Evolutionary conservation across 2,113 vertebrate genomes (phyloP).

Genomic region (Oncorhynchus clarkii): DNA sequence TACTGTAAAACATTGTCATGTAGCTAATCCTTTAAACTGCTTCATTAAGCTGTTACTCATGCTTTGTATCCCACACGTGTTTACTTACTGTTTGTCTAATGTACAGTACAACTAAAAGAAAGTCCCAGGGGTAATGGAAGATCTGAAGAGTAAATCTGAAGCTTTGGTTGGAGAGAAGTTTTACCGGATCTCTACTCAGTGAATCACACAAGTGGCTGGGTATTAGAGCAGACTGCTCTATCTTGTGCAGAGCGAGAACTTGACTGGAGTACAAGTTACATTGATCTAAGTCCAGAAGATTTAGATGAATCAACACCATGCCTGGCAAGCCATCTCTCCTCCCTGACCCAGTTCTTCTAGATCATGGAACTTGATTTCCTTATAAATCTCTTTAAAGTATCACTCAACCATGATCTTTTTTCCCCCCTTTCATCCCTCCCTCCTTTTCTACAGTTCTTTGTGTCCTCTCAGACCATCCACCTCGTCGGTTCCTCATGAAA

Average conservation of each 20-base stretch:
- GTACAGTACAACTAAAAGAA: background rate
- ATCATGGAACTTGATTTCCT: background rate
- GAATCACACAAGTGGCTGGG: background rate
- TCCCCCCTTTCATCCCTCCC: background rate
- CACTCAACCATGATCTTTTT: background rate
- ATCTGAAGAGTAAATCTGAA: background rate
- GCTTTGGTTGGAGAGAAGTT: background rate
- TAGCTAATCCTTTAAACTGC: constrained; percentile 51
- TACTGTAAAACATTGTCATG: constrained; percentile 23
- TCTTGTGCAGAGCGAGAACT: background rate
- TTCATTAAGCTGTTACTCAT: constrained; percentile 28
- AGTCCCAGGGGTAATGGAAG: background rate
- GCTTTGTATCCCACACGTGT: constrained; percentile 25
- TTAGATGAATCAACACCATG: background rate
- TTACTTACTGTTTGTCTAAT: background rate
- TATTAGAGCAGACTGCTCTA: background rate
- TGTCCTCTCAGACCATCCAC: constrained; percentile 22
- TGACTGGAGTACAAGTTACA: background rate
- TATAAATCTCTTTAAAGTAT: background rate
- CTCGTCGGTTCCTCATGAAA: constrained; percentile 68
- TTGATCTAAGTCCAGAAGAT: background rate
- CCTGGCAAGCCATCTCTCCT: no score
- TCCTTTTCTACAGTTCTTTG: constrained; percentile 1
- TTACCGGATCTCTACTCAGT: background rate
- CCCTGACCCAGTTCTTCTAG: background rate